Evolutionary conservation across 2,888 invertebrate species (phyloP).

Genomic region (Alloplasta piceator): DNA sequence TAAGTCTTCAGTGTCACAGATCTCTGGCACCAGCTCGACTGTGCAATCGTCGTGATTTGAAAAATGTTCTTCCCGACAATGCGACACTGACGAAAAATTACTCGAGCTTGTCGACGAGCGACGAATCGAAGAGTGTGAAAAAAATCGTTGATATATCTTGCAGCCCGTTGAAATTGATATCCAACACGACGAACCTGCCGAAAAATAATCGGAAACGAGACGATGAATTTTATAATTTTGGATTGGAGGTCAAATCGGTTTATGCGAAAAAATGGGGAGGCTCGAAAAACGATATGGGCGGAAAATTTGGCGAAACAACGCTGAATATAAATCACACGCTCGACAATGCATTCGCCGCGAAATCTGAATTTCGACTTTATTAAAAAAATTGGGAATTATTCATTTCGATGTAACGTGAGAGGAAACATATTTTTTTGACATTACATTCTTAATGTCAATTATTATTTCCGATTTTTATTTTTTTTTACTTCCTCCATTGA

Average conservation of each 20-base stretch:
- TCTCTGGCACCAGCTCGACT: slow-evolving; percentile 53
- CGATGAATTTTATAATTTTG: slow-evolving; percentile 59
- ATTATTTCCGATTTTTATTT: too few species aligned
- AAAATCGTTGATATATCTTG: slow-evolving; percentile 44
- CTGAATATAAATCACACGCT: slow-evolving; percentile 63
- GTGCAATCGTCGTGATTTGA: slow-evolving; percentile 50
- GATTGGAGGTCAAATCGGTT: slow-evolving; percentile 59
- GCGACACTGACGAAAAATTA: not conserved
- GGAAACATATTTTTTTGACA: too few species aligned
- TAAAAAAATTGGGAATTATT: slow-evolving; percentile 2
- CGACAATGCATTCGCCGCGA: slow-evolving; percentile 61
- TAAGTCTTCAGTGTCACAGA: slow-evolving; percentile 64
- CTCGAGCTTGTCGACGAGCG: slow-evolving; percentile 38
- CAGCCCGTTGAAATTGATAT: slow-evolving; percentile 40
- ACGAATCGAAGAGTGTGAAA: slow-evolving; percentile 41
- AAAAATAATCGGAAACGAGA: slow-evolving; percentile 9
- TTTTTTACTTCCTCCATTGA: too few species aligned
- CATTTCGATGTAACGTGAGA: too few species aligned
- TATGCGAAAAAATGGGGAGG: slow-evolving; percentile 54
- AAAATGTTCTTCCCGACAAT: slow-evolving; percentile 20
- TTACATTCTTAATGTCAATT: too few species aligned
- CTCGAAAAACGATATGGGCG: slow-evolving; percentile 45
- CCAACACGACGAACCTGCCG: slow-evolving; percentile 20
- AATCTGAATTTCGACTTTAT: slow-evolving; percentile 62
- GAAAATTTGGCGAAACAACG: slow-evolving; percentile 63